phyloP scores from a whole-genome alignment of 1,140 invertebrate genomes.

The Dryas iulia region DNA sequence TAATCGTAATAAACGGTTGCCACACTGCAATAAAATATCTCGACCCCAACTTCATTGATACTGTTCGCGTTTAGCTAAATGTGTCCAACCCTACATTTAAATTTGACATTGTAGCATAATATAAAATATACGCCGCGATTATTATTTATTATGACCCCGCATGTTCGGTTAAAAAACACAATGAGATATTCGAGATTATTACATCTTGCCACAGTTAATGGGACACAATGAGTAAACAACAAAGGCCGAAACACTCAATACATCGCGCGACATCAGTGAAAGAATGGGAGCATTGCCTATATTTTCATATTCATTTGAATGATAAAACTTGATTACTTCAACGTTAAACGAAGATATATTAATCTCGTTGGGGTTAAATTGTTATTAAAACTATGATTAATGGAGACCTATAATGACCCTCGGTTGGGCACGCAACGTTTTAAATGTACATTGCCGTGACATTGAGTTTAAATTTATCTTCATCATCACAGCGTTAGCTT shows the following conservation, averaged over 20 bases:
- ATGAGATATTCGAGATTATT: constrained; percentile 74
- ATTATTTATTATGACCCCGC: constrained; percentile 71
- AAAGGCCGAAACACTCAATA: constrained; percentile 60
- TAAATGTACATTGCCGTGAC: constrained; percentile 62
- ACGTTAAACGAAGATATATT: constrained; percentile 77
- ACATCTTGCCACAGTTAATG: constrained; percentile 76
- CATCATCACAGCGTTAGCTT: constrained; percentile 67
- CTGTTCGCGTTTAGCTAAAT: constrained; percentile 59
- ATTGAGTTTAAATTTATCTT: constrained; percentile 68
- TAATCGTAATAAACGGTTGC: constrained; percentile 62
- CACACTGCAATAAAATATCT: constrained; percentile 73
- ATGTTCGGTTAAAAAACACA: constrained; percentile 70
- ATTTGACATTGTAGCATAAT: constrained; percentile 60
- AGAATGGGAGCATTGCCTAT: constrained; percentile 48
- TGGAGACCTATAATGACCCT: constrained; percentile 68
- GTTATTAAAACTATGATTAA: constrained; percentile 80
- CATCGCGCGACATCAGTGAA: constrained; percentile 41
- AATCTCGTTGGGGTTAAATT: constrained; percentile 77
- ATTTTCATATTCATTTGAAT: constrained; percentile 68
- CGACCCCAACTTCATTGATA: constrained; percentile 67
- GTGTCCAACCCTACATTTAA: constrained; percentile 71
- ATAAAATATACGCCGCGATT: constrained; percentile 59
- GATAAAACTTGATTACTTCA: constrained; percentile 61
- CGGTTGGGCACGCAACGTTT: constrained; percentile 69
- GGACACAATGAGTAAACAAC: constrained; percentile 74